Conservation (phyloP, 2,113 vertebrate genomes). For the Nannobrachium achirus region DNA sequence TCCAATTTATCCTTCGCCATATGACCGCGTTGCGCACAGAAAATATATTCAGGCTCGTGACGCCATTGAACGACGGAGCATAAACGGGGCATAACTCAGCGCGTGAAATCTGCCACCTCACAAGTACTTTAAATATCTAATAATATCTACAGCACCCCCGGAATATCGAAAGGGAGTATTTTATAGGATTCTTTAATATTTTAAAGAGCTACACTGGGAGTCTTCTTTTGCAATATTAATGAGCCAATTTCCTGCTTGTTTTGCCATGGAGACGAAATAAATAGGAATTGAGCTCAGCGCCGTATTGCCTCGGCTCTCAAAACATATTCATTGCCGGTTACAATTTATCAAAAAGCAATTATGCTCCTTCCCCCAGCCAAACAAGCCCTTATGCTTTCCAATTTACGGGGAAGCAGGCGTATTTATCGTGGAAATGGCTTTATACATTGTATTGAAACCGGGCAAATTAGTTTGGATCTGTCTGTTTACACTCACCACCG, state of each 20-base stretch:
- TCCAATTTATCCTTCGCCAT: too few species aligned
- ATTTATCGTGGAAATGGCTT: not conserved
- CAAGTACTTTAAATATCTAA: too few species aligned
- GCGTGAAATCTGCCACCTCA: too few species aligned
- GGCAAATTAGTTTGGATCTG: not conserved
- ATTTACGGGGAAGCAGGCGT: not conserved
- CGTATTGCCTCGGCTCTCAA: not conserved
- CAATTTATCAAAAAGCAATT: slow-evolving; percentile 8
- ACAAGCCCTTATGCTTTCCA: slow-evolving; percentile 9
- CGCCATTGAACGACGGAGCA: too few species aligned
- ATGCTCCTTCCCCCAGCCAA: not conserved
- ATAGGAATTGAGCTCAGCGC: not conserved
- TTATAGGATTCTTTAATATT: too few species aligned
- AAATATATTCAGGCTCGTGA: too few species aligned
- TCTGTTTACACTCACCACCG: not conserved
- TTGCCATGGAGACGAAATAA: not conserved
- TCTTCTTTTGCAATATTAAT: too few species aligned
- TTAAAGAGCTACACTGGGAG: too few species aligned
- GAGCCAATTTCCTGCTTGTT: not conserved
- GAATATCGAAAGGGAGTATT: too few species aligned
- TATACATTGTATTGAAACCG: slow-evolving; percentile 6
- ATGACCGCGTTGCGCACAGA: too few species aligned
- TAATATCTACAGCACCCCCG: too few species aligned
- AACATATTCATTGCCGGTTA: not conserved
- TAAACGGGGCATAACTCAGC: too few species aligned